Base-by-base conservation (phyloP, 2,797 vertebrate species). In the Smutsia temminckii region DNA sequence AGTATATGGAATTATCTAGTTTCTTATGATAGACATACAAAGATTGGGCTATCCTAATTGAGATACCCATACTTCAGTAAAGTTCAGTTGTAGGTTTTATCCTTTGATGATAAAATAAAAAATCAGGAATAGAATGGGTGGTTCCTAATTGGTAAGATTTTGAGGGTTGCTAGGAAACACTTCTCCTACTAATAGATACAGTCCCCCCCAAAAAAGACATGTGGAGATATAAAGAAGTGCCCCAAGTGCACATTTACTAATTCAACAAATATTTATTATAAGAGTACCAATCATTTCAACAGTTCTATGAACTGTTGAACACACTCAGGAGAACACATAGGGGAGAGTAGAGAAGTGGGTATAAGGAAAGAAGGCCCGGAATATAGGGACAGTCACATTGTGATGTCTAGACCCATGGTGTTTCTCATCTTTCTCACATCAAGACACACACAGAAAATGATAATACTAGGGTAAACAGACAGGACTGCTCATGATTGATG, bases 81-180 rank as follows among this genome's bases (percentile, higher is more conserved):
- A 57, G 3, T 85, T 84, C 23, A 77, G 8, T 53, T 87, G 18
- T 32, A 61, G 14, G 25, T 69, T 74, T 93, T 78, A 21, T 66
- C 40, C 86, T 83, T 93, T 68, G 63, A 85, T 78, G 53, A 83
- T 68, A 84, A 75, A 37, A 87, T 7, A 75, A 34, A n/a, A 75
- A 68, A 74, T 93, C 51, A 78, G 37, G 21, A 96, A 72, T 9
- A 61, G 7, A 81, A 89, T 46, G 13, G 8, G 11, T 81, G 16
- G 23, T 27, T 88, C 40, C n/a, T 91, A 80, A 81, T 3, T 89
- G 51, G 40, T 40, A 49, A 91, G 16, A 85, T 37, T 79, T 66
- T 66, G n/a, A 90, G 25, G 0, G 37, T 80, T 94, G 34, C 81
- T 92, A 92, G 53, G 40, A 85, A 94, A 64, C 17, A 20, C 1